Conservation (phyloP, 2,888 invertebrate genomes). For the Autographa pulchrina region DNA sequence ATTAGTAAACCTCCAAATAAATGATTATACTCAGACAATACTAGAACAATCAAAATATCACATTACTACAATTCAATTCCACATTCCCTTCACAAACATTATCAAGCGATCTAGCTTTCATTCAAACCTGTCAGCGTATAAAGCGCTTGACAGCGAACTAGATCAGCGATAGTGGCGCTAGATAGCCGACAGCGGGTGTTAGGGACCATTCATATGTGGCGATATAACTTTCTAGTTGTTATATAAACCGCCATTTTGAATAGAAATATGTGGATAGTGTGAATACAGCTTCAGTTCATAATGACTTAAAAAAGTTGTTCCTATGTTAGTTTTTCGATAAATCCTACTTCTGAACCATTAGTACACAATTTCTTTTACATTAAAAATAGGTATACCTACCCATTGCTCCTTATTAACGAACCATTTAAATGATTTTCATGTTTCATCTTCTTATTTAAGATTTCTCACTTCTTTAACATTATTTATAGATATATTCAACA, state of each 20-base stretch:
- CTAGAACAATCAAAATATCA: background rate
- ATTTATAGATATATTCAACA: no score
- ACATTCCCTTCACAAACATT: background rate
- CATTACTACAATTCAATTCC: background rate
- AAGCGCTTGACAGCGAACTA: background rate
- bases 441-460: no score
- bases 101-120: background rate
- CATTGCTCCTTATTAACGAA: no score
- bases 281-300: no score
- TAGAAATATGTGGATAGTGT: background rate
- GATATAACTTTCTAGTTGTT: background rate
- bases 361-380: no score
- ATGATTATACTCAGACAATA: background rate
- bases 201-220: background rate
- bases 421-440: no score
- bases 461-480: no score
- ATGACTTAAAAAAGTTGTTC: no score
- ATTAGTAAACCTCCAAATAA: no score
- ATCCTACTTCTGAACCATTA: no score
- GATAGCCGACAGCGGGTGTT: background rate
- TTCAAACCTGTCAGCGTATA: background rate
- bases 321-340: no score
- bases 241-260: background rate
- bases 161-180: conserved; percentile 1
- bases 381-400: no score